Evolutionary conservation across 2,888 invertebrate species (phyloP).

Genomic region (Dynastes grantii): DNA sequence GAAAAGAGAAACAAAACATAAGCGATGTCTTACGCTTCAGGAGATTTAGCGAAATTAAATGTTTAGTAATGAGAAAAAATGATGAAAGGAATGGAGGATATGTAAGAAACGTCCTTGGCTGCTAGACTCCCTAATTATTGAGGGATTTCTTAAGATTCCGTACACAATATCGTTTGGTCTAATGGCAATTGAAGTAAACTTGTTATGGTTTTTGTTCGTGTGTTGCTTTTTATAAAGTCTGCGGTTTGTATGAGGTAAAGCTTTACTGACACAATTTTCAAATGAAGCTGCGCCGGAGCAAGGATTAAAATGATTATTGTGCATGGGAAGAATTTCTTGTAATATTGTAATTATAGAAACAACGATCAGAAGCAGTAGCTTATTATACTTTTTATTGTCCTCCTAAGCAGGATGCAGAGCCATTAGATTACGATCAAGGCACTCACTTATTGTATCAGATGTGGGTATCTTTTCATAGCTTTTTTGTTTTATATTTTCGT

Average conservation of each 20-base stretch:
- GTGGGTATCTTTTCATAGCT: no score
- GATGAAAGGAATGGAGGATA: background rate
- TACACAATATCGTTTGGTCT: background rate
- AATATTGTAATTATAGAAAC: no score
- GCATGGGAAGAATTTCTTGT: no score
- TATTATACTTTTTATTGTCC: no score
- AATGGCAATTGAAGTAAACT: background rate
- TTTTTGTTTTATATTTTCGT: no score
- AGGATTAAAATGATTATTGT: no score
- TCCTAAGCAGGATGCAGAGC: no score
- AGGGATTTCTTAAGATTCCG: background rate
- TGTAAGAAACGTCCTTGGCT: conserved; percentile 1
- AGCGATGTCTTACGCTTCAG: background rate
- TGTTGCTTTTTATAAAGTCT: background rate
- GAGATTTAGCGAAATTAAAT: conserved; percentile 16
- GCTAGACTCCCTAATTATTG: background rate
- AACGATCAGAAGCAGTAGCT: no score
- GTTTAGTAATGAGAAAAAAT: conserved; percentile 4
- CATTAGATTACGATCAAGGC: no score
- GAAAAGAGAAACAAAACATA: background rate
- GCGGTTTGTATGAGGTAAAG: background rate
- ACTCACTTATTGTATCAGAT: no score
- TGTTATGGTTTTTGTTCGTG: background rate
- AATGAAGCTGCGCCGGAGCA: background rate
- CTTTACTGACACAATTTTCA: background rate